Percentiles rank a stretch among this genome's conserved stretches.
phyloP scores from a whole-genome alignment of 2,888 invertebrate genomes.

The Meiosimyza platycephala region DNA sequence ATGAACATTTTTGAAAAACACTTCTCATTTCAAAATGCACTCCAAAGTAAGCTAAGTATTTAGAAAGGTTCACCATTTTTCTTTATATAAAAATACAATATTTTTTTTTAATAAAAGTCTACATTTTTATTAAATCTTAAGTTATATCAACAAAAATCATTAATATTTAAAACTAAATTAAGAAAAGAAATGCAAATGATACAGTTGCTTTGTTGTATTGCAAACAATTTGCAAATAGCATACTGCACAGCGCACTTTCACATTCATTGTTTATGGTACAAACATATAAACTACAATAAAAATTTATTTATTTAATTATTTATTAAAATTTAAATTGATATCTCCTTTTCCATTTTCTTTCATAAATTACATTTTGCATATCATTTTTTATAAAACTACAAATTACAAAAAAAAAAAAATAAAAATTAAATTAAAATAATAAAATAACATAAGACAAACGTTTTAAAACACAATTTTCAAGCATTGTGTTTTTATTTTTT shows the following conservation, averaged over 20 bases:
- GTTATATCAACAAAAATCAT: too few relatives aligned
- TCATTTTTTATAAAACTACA: neutral
- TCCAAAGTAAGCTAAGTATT: too few relatives aligned
- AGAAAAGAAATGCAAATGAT: too few relatives aligned
- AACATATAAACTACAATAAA: constrained; percentile 27
- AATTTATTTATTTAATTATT: constrained; percentile 22
- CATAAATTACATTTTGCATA: constrained; percentile 25
- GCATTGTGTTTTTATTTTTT: too few relatives aligned
- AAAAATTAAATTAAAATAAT: constrained; percentile 17
- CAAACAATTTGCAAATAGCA: too few relatives aligned
- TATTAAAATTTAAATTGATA: constrained; percentile 28
- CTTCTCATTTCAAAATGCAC: too few relatives aligned
- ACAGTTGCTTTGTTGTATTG: too few relatives aligned
- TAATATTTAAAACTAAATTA: too few relatives aligned
- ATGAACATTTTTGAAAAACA: constrained; percentile 3
- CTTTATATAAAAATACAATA: constrained; percentile 1
- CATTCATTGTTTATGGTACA: constrained; percentile 29
- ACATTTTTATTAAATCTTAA: neutral
- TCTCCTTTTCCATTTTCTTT: constrained; percentile 15
- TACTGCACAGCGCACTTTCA: too few relatives aligned
- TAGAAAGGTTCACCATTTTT: too few relatives aligned
- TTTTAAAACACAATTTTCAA: neutral
- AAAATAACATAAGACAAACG: constrained; percentile 9
- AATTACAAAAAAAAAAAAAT: constrained; percentile 23
- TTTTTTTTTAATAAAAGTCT: neutral